A percentile compares a stretch with the other conserved stretches of the same genome.
phyloP scores from a whole-genome alignment of 1,140 invertebrate species.

The Cydia amplana region DNA sequence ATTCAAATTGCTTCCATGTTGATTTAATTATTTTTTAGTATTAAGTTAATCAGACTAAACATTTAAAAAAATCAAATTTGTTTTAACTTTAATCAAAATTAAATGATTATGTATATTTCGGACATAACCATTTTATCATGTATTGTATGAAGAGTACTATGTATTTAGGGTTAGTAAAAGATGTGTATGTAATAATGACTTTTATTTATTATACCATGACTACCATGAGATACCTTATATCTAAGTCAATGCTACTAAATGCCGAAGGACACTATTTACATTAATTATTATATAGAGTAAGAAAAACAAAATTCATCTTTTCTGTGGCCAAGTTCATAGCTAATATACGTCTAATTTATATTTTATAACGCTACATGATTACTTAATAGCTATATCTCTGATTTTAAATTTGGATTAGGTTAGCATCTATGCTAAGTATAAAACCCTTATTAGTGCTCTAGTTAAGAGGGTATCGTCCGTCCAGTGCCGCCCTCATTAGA shows the following conservation, averaged over 20 bases:
- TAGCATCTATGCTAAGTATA: no score
- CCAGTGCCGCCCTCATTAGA: no score
- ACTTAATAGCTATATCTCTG: no score
- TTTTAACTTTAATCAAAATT: constrained; percentile 69
- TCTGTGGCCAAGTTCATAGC: no score
- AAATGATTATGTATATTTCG: constrained; percentile 75
- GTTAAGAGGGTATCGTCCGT: no score
- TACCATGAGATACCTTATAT: not conserved
- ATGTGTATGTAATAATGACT: constrained; percentile 39
- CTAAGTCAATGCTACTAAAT: not conserved
- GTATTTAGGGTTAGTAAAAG: constrained; percentile 44
- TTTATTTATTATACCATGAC: not conserved
- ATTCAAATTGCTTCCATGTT: constrained; percentile 62
- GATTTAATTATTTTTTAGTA: constrained; percentile 60
- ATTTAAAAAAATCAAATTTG: constrained; percentile 62
- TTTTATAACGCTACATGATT: no score
- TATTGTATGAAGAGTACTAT: constrained; percentile 49
- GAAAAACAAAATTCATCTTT: no score
- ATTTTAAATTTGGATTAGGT: no score
- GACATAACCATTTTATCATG: constrained; percentile 67
- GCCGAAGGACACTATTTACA: no score
- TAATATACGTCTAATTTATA: no score
- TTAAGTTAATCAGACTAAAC: constrained; percentile 57
- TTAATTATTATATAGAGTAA: no score
- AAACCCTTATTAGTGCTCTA: no score